Evolutionary conservation across 2,113 vertebrate genomes (phyloP), one percentile per base, ranked within the genome.

Genomic region (Amblyopsis rosae): DNA sequence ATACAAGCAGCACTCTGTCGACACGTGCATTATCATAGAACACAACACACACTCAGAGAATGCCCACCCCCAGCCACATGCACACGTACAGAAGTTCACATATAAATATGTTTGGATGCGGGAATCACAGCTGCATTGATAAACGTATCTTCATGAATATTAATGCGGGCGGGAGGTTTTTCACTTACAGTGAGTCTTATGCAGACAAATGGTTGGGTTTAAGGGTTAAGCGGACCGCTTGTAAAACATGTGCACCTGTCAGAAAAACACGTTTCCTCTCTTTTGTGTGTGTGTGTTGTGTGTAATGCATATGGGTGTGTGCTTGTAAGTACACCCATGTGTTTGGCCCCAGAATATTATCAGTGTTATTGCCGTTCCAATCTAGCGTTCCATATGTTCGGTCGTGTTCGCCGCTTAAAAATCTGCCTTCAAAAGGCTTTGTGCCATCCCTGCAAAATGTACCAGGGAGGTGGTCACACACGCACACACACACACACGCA

Each of bases 101-200:
- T 5, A 41, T 41, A 41, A 41, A 41, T 41, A 41, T 41, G 35
- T 41, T 90, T 81, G 88, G 85, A 91, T 91, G 91, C 91, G 92
- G 90, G 89, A 80, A 79, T 87, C 91, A 90, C 94, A 94, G 93
- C 94, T 95, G 94, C 91, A 87, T 26, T 75, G 71, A 86, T 83
- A 65, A 79, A 75, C 79, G 82, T 63, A 86, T 94, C 92, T 92
- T 82, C 90, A 91, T 90, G 87, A 88, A 86, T 90, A 92, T 94
- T 94, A 94, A 93, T 92, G 93, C 88, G 92, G 88, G 86, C 79
- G 89, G 85, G 86, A 90, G 91, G 91, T 91, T 93, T 93, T 93
- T 67, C 65, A 70, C 65, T 71, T 46, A 75, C 50, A 53, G 49
- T 49, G 16, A 61, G 51, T 15, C 68, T 50, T 53, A 35, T 51